Base-by-base conservation (phyloP, 2,888 invertebrate genomes). In the Malthinus seriepunctatus region DNA sequence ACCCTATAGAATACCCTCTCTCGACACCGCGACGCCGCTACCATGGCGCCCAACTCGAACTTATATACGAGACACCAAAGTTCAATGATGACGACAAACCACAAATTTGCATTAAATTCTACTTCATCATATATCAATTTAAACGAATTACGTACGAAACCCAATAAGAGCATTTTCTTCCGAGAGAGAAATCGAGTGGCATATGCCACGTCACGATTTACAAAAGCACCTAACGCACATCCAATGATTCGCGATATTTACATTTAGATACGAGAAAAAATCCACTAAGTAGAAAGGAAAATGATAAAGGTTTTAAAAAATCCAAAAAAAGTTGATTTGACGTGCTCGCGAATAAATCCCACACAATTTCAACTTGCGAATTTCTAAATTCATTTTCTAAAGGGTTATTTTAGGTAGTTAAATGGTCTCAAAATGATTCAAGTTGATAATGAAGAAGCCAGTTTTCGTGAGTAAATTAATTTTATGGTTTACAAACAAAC, bases 1-100 rank as follows among this genome's bases (percentile, higher is more conserved):
- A 54, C 61, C 57, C 56, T 57, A 53, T 49, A 53, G 52, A 56
- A 35, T 50, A 35, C 53, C 52, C 57, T 58, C 55, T 51, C 55
- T 37, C 60, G 56, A 56, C 60, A 56, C 51, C 53, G 56, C 51
- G 60, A 63, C 56, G 63, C 60, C 63, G 51, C 45, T 51, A 56
- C 52, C 32, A 33, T 47, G 56, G 54, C 58, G 62, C 62, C 55
- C 54, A 32, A 55, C 44, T 45, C 39, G 47, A 52, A 44, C 55
- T 49, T 31, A 51, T 58, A 14, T 14, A 62, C 55, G 55, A 51
- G 60, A 37, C 63, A 56, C 56, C 60, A 54, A 63, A 62, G 59
- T 62, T 62, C 59, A 59, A 52, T 56, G 62, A 62, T 62, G 59
- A 46, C 46, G 62, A 47, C 59, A 53, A 35, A 55, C 53, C 53